A percentile compares a stretch with the other conserved stretches of the same genome.
These are phyloP conservation scores for Hirundo rustica DNA, from an alignment of 2,797 vertebrate species.

Conservation along the genomic window DNA sequence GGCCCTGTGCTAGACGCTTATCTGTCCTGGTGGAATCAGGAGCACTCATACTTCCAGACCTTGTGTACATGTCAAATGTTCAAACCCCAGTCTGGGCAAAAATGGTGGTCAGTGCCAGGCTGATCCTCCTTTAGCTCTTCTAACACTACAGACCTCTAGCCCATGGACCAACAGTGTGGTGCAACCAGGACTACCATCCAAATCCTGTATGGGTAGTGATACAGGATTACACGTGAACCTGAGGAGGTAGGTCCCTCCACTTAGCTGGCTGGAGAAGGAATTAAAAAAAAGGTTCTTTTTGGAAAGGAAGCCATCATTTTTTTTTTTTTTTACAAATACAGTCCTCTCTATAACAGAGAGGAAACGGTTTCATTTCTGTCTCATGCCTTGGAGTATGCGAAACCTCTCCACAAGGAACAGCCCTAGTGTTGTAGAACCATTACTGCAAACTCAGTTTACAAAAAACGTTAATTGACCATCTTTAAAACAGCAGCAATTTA, in stretches of 20 bases:
- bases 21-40: not conserved
- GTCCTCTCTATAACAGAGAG: not conserved
- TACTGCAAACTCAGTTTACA: not conserved
- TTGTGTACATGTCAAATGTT: not conserved
- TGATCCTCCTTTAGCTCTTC: not conserved
- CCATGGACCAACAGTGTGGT: not conserved
- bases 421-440: not conserved
- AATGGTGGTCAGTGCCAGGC: not conserved
- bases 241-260: not conserved
- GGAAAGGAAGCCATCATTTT: not conserved
- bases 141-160: not conserved
- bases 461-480: not conserved
- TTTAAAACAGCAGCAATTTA: not conserved
- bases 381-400: not conserved
- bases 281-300: not conserved
- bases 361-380: not conserved
- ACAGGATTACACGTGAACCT: not conserved
- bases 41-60: not conserved
- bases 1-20: not conserved
- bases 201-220: not conserved
- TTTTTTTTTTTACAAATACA: not conserved
- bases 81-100: not conserved
- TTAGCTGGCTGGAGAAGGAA: not conserved
- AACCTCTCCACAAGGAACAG: not conserved
- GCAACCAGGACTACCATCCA: not conserved